Evolutionary conservation across 1,140 invertebrate species (phyloP).

Genomic region (Bombyx mandarina): DNA sequence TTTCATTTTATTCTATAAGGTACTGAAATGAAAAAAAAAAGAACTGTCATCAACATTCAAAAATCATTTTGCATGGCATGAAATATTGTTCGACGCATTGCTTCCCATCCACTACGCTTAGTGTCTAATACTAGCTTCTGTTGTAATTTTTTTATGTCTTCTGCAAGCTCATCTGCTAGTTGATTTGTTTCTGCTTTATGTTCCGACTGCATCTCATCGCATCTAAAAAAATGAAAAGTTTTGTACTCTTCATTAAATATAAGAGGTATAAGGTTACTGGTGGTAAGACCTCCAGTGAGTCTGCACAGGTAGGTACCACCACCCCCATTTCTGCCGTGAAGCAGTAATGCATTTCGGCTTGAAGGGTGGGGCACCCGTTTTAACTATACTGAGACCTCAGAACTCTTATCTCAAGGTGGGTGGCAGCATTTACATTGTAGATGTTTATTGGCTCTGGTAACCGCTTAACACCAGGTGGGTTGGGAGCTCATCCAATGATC

Average conservation of each 20-base stretch:
- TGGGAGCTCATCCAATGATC: too few species aligned
- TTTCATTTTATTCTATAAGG: too few species aligned
- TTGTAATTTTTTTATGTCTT: constrained; percentile 42
- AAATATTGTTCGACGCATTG: constrained; percentile 35
- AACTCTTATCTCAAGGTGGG: too few species aligned
- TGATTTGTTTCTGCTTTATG: constrained; percentile 40
- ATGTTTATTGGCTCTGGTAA: too few species aligned
- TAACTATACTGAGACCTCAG: too few species aligned
- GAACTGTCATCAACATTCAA: constrained; percentile 14
- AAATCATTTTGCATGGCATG: constrained; percentile 51
- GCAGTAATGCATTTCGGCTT: too few species aligned
- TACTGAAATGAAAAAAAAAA: constrained; percentile 4
- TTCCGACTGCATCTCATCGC: constrained; percentile 32
- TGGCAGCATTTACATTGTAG: too few species aligned
- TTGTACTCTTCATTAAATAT: neutral
- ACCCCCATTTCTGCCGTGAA: too few species aligned
- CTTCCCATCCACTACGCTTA: constrained; percentile 37
- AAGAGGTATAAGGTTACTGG: neutral
- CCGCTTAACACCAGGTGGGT: too few species aligned
- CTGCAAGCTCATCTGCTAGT: constrained; percentile 38
- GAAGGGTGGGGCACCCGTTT: too few species aligned
- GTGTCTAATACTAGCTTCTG: constrained; percentile 50
- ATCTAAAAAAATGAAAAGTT: constrained; percentile 22
- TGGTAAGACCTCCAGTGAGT: too few species aligned
- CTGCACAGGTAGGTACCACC: too few species aligned